Conservation (phyloP, 2,797 vertebrate species). For the Limosa lapponica region DNA sequence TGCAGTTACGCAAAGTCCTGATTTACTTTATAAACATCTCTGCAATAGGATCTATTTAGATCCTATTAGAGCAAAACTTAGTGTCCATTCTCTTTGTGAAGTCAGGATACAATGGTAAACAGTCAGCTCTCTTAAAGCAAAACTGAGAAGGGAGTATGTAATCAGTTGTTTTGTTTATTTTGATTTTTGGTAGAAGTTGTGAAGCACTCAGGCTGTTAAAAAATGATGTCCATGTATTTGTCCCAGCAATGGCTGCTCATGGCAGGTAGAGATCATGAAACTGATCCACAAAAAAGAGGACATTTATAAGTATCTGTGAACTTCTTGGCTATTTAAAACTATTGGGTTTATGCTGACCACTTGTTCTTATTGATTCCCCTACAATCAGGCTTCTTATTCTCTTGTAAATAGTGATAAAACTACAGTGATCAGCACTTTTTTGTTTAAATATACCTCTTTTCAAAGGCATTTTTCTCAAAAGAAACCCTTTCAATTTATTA, state of each 20-base stretch:
- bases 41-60: background rate
- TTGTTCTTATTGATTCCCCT: background rate
- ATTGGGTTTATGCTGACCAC: background rate
- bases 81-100: background rate
- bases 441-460: background rate
- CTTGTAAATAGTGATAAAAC: background rate
- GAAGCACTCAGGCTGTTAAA: background rate
- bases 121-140: background rate
- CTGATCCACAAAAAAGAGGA: background rate
- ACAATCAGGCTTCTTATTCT: background rate
- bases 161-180: background rate
- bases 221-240: background rate
- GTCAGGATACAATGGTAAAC: background rate
- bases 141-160: background rate
- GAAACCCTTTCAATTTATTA: rapidly evolving
- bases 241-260: background rate
- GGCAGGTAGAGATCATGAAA: background rate
- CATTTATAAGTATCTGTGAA: background rate
- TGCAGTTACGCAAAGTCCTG: background rate
- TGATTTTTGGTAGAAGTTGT: background rate
- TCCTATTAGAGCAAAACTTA: background rate
- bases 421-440: background rate
- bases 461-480: background rate
- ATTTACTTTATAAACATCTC: background rate
- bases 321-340: background rate